These are phyloP conservation scores for Pseudolycoriella hygida DNA, from an alignment of 2,888 invertebrate genomes.

Conservation along the genomic window DNA sequence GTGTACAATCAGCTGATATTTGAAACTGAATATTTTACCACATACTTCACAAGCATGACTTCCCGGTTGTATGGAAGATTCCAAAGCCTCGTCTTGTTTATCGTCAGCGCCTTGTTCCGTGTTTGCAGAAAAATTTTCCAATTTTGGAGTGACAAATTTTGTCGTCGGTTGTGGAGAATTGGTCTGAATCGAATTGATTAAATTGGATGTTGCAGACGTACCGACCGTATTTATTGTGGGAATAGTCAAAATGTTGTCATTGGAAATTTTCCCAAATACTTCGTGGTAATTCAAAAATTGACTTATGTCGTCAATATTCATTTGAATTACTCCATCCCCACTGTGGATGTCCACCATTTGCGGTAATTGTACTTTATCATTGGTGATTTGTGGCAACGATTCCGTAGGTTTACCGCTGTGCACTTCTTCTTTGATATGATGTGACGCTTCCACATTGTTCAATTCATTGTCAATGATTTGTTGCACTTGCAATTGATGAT, in stretches of 20 bases:
- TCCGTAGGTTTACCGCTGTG: background rate
- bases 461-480: background rate
- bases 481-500: too few species aligned
- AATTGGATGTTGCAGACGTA: background rate
- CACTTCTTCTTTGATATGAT: background rate
- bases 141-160: constrained; percentile 1
- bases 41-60: constrained; percentile 66
- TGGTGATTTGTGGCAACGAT: background rate
- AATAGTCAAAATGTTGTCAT: constrained; percentile 31
- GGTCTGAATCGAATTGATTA: background rate
- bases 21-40: constrained; percentile 72
- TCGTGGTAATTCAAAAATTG: constrained; percentile 73
- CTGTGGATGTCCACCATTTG: constrained; percentile 40
- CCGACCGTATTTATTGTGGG: constrained; percentile 26
- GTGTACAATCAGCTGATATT: constrained; percentile 58
- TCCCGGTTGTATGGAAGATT: constrained; percentile 6
- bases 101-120: background rate
- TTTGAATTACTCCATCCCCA: constrained; percentile 57
- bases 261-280: constrained; percentile 52
- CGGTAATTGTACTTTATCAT: constrained; percentile 8
- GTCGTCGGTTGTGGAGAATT: background rate
- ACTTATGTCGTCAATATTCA: constrained; percentile 69
- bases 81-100: background rate
- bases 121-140: background rate
- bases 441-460: background rate